These are phyloP conservation scores for Alfaro cultratus DNA, from an alignment of 2,797 vertebrate species.

Conservation along the genomic window DNA sequence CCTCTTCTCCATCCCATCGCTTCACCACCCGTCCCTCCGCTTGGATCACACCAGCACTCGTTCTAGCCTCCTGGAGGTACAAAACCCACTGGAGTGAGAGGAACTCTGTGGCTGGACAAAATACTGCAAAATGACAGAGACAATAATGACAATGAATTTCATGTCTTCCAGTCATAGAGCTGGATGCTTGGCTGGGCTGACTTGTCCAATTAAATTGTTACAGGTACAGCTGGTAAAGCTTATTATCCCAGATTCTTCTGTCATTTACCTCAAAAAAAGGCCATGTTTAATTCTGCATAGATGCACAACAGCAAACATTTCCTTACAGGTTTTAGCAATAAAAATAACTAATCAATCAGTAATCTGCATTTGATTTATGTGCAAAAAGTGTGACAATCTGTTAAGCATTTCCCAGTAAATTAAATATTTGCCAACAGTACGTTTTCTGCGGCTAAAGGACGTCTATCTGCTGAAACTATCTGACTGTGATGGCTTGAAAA, in stretches of 20 bases:
- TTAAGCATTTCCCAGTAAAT: conserved; percentile 49
- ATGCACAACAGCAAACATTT: conserved; percentile 34
- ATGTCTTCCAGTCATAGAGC: conserved; percentile 95
- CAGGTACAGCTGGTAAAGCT: conserved; percentile 92
- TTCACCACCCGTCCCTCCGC: conserved; percentile 46
- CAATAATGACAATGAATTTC: conserved; percentile 99
- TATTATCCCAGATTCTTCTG: conserved; percentile 82
- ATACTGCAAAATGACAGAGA: conserved; percentile 98
- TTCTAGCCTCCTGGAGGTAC: conserved; percentile 92
- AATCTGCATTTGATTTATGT: conserved; percentile 23
- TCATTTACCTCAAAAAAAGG: conserved; percentile 72
- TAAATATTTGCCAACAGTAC: conserved; percentile 45
- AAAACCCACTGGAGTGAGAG: conserved; percentile 96
- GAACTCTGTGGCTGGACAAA: conserved; percentile 93
- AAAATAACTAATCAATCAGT: not conserved
- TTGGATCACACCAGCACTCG: conserved; percentile 69
- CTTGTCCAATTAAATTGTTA: conserved; percentile 97
- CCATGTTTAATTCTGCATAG: conserved; percentile 36
- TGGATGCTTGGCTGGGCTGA: conserved; percentile 97
- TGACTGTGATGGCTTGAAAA: conserved; percentile 76
- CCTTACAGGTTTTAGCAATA: conserved; percentile 11
- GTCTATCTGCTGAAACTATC: conserved; percentile 71
- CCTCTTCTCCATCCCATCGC: not conserved
- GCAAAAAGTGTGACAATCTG: conserved; percentile 31
- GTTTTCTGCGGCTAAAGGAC: conserved; percentile 60